Percentiles rank a stretch among this genome's conserved stretches.
Conservation (phyloP, 2,888 invertebrate genomes). For the Diachrysia chrysitis region DNA sequence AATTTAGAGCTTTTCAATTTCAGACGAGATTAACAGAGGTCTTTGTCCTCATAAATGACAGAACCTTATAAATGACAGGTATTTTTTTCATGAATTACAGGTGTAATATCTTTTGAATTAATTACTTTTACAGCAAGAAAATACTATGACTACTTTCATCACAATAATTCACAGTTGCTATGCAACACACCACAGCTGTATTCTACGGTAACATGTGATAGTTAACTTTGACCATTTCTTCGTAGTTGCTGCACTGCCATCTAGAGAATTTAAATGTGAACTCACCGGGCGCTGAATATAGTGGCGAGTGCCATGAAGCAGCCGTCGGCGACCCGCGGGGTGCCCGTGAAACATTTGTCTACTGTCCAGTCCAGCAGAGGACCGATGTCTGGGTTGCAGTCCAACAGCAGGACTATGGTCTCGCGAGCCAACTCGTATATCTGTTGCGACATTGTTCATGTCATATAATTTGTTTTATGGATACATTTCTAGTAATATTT, state of each 20-base stretch:
- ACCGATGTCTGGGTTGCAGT: constrained; percentile 98
- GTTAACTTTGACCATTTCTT: not conserved
- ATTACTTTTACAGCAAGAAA: too few species aligned
- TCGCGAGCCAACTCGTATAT: constrained; percentile 97
- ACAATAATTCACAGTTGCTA: too few species aligned
- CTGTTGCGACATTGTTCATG: constrained; percentile 81
- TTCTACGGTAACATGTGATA: too few species aligned
- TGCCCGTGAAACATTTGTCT: constrained; percentile 98
- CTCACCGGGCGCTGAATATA: constrained; percentile 97
- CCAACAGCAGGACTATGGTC: constrained; percentile 97
- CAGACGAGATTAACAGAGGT: too few species aligned
- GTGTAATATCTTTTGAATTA: too few species aligned
- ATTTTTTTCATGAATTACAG: too few species aligned
- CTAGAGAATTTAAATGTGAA: constrained; percentile 11
- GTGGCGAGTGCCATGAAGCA: constrained; percentile 98
- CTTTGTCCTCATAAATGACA: too few species aligned
- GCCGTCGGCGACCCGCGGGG: constrained; percentile 97
- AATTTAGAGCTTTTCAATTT: too few species aligned
- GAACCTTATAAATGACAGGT: too few species aligned
- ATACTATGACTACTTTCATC: too few species aligned
- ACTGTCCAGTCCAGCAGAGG: constrained; percentile 99
- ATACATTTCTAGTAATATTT: not conserved
- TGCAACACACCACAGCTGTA: too few species aligned
- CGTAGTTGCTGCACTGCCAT: not conserved
- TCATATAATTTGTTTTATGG: not conserved